Base-by-base conservation (phyloP, 2,888 invertebrate genomes). In the Sphaerophoria rueppellii region DNA sequence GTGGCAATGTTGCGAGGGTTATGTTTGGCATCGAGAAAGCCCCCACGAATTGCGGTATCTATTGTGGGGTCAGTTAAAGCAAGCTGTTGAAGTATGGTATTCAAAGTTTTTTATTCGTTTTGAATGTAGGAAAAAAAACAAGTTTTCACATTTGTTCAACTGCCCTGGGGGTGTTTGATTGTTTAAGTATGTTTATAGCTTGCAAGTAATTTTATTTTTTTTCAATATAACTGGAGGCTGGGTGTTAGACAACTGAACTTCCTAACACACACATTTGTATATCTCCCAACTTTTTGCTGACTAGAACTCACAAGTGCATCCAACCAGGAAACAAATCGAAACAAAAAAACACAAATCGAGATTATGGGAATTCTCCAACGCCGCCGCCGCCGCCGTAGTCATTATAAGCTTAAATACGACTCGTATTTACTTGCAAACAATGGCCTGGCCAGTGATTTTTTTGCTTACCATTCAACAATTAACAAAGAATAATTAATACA, bases 251-350 rank as follows among this genome's bases (percentile, higher is more conserved):
- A 24, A 24, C 24, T 24, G 24, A 24, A 24, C 24, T 24, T 24
- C 24, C 24, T 24, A 24, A 24, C 24, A 24, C 24, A 24, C 1
- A 24, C 24, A 24, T 2, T 24, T 24, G 2, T 24, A 24, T 24
- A 24, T 24, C 24, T n/a, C 3, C 7, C 35, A 6, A 35, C 37
- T 32, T 6, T 24, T 16, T 46, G 24, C 24, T 40, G 12, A n/a
- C 1, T 60, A 24, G 9, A 48, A 24, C 34, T 32, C 46, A 34
- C 48, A 50, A 67, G 40, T 77, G 55, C 52, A 55, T 9, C 14
- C 61, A 55, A 70, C 80, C 75, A 81, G 80, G 80, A 81, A 81
- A 75, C 52, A 63, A 65, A 52, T 75, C 71, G 61, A 73, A 60
- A 40, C 43, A 52, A 73, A 60, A 6, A 65, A 61, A 48, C 16